Percentiles rank a stretch among this genome's conserved stretches.
phyloP scores from a whole-genome alignment of 2,113 vertebrate species.

The Gnathonemus longibarbis region DNA sequence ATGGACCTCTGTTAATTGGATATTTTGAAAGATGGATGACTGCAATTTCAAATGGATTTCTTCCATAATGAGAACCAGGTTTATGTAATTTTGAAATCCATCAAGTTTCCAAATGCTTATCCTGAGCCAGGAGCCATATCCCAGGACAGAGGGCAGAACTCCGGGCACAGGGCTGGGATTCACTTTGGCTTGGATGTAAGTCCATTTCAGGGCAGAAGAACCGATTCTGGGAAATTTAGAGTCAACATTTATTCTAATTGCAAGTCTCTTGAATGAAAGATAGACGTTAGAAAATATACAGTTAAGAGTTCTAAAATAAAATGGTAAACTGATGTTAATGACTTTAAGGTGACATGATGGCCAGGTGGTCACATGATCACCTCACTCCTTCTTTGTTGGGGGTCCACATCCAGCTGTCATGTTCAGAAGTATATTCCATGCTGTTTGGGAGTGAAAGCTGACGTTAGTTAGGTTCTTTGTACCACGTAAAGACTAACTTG shows the following conservation, averaged over 20 bases:
- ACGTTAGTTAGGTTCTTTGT: background rate
- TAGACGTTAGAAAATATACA: background rate
- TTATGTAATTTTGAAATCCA: background rate
- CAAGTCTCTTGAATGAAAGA: background rate
- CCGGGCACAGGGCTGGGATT: background rate
- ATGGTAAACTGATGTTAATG: background rate
- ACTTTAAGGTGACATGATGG: background rate
- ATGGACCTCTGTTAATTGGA: background rate
- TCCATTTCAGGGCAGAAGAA: background rate
- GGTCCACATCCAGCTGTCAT: background rate
- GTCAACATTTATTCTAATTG: background rate
- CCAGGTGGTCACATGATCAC: background rate
- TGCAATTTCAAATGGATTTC: background rate
- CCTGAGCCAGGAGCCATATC: background rate
- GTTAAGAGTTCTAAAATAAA: too few relatives aligned
- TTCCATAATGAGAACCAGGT: conserved; percentile 14
- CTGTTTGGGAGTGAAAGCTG: background rate
- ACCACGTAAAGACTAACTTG: background rate
- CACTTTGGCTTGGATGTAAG: background rate
- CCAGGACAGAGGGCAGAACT: background rate
- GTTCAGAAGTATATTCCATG: background rate
- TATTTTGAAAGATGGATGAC: conserved; percentile 3
- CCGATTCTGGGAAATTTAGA: background rate
- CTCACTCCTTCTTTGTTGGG: background rate
- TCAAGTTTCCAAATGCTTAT: background rate